A percentile compares a stretch with the other conserved stretches of the same genome.
These are phyloP conservation scores for Tragelaphus strepsiceros DNA, from an alignment of 2,113 vertebrate genomes.

Conservation along the genomic window DNA sequence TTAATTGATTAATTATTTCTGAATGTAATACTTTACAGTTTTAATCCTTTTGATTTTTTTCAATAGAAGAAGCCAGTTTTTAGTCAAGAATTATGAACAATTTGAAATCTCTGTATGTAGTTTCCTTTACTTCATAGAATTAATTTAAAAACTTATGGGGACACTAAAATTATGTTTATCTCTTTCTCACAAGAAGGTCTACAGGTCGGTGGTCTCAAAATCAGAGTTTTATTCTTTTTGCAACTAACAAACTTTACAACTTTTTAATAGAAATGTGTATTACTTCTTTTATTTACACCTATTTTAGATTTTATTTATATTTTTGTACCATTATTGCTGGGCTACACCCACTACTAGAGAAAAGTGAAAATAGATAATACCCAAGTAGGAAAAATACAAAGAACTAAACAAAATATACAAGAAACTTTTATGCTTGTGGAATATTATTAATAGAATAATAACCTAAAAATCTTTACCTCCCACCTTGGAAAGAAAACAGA, in stretches of 20 bases:
- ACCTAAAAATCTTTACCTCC: background rate
- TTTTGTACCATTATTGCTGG: background rate
- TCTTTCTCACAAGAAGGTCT: background rate
- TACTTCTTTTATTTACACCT: background rate
- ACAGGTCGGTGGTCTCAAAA: background rate
- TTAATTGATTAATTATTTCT: conserved; percentile 33
- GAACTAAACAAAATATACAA: background rate
- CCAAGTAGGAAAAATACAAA: conserved; percentile 5
- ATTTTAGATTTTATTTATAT: background rate
- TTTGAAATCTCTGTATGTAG: background rate
- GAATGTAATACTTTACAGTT: background rate
- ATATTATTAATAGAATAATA: background rate
- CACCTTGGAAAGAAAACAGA: background rate
- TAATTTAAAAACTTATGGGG: background rate
- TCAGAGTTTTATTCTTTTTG: background rate
- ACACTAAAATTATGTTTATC: background rate
- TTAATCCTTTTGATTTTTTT: background rate
- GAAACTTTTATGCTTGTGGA: background rate
- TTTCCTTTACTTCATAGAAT: background rate
- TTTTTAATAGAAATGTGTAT: background rate
- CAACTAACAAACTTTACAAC: background rate
- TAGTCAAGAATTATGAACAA: background rate
- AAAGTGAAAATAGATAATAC: background rate
- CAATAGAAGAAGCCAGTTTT: background rate
- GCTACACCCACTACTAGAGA: background rate